These are phyloP conservation scores for Chirona hameri DNA, from an alignment of 2,888 invertebrate genomes.

Conservation along the genomic window DNA sequence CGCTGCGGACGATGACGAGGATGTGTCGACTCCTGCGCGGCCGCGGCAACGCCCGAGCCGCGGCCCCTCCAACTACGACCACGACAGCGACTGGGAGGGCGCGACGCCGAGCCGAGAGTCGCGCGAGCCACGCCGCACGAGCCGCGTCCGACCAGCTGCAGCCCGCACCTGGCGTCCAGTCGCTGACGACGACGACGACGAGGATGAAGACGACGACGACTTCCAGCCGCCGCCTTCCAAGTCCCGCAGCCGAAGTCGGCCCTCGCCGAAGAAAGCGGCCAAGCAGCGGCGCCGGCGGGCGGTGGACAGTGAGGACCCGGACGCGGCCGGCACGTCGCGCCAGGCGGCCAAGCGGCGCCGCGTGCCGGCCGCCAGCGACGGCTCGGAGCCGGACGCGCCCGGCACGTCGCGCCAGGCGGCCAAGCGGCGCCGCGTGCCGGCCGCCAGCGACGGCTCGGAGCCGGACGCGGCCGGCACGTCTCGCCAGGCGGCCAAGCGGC, in stretches of 20 bases:
- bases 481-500: too few relatives aligned
- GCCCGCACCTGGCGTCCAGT: background rate
- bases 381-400: too few relatives aligned
- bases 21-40: too few relatives aligned
- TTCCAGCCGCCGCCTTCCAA: background rate
- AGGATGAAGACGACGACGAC: background rate
- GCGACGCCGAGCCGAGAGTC: background rate
- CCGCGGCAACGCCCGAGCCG: background rate
- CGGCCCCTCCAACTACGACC: background rate
- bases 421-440: background rate
- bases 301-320: background rate
- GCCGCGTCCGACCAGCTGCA: background rate
- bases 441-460: background rate
- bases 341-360: background rate
- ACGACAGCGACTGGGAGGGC: conserved; percentile 10
- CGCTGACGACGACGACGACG: background rate
- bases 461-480: background rate
- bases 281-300: background rate
- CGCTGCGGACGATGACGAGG: too few relatives aligned
- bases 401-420: too few relatives aligned
- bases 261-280: background rate
- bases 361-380: too few relatives aligned
- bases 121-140: background rate
- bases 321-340: background rate
- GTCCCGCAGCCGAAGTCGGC: background rate